phyloP scores from a whole-genome alignment of 2,888 invertebrate species.

The Exephanes ischioxanthus region DNA sequence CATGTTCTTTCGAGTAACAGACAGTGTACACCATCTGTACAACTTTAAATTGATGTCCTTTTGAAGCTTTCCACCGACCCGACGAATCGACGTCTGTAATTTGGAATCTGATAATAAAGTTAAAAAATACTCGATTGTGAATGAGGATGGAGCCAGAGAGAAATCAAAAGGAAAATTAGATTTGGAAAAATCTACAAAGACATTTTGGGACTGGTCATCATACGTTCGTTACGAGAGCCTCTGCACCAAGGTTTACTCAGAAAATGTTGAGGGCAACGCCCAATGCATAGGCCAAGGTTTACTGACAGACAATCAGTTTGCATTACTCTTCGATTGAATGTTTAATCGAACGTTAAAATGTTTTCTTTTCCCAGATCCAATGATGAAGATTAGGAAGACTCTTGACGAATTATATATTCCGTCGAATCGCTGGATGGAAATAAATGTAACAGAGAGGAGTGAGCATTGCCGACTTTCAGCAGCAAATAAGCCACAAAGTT shows the following conservation, averaged over 20 bases:
- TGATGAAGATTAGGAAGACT: slow-evolving; percentile 35
- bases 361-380: slow-evolving; percentile 54
- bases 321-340: neutral
- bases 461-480: neutral
- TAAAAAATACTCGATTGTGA: neutral
- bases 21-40: neutral
- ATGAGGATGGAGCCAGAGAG: neutral
- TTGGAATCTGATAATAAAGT: neutral
- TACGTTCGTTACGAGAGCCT: slow-evolving; percentile 64
- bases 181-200: neutral
- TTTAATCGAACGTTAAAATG: neutral
- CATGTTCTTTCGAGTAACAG: slow-evolving; percentile 26
- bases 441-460: neutral
- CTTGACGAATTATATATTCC: slow-evolving; percentile 27
- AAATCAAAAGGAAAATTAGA: neutral
- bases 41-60: neutral
- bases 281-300: slow-evolving; percentile 42
- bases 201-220: slow-evolving; percentile 63
- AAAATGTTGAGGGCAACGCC: slow-evolving; percentile 58
- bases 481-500: neutral
- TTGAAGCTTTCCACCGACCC: slow-evolving; percentile 32
- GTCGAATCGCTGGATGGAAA: neutral
- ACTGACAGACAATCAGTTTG: neutral
- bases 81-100: neutral
- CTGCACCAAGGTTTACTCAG: slow-evolving; percentile 62